These are phyloP conservation scores for Pseudomugil tenellus DNA, from an alignment of 2,797 vertebrate species.

Conservation along the genomic window DNA sequence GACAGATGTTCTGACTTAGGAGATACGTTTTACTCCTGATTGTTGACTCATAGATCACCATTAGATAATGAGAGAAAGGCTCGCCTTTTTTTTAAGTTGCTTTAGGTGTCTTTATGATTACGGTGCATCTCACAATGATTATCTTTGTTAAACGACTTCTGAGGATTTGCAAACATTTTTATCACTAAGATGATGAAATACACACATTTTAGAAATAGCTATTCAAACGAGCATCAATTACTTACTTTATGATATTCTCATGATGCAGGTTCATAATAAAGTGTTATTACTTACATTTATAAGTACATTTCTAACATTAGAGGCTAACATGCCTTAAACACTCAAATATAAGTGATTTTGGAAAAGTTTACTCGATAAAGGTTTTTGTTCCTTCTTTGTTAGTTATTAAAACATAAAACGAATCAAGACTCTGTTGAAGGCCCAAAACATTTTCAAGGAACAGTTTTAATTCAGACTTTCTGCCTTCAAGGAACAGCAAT, in stretches of 20 bases:
- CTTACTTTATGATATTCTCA: neutral
- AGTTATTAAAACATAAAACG: neutral
- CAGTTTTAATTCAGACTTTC: constrained; percentile 1
- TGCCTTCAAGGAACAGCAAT: neutral
- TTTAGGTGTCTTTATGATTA: neutral
- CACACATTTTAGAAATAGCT: neutral
- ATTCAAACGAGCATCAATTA: neutral
- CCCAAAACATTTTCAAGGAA: neutral
- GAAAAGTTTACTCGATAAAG: neutral
- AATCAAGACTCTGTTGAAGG: neutral
- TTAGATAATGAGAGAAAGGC: neutral
- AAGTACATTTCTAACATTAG: neutral
- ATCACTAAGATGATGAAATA: neutral
- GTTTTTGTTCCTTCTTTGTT: neutral
- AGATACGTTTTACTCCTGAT: neutral
- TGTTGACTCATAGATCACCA: neutral
- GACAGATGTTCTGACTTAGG: no score
- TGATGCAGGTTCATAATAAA: neutral
- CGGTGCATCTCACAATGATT: neutral
- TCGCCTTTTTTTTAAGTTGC: neutral
- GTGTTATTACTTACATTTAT: neutral
- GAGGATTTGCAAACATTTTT: neutral
- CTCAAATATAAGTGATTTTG: neutral
- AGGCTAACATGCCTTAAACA: neutral
- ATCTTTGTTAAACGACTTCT: neutral